Conservation (phyloP, 2,797 vertebrate genomes). For the Phoebastria nigripes region DNA sequence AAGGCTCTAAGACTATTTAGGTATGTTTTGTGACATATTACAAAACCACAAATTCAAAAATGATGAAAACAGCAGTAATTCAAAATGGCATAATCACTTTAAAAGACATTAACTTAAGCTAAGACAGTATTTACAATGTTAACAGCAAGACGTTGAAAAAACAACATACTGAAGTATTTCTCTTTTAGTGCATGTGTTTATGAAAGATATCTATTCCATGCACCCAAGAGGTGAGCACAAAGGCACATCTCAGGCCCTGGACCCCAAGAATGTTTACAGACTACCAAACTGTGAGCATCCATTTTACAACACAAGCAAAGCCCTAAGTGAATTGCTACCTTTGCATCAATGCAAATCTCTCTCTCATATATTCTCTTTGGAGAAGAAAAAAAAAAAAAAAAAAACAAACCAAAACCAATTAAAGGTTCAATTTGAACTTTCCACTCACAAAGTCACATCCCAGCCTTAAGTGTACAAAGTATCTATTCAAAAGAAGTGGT, state of each 20-base stretch:
- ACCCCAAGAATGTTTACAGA: neutral
- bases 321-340: neutral
- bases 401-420: neutral
- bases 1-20: neutral
- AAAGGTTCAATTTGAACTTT: constrained; percentile 15
- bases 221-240: neutral
- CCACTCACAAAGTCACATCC: neutral
- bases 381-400: neutral
- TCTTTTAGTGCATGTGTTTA: neutral
- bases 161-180: neutral
- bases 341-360: neutral
- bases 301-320: neutral
- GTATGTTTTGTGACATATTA: constrained; percentile 7
- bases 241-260: neutral
- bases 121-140: neutral
- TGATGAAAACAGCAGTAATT: neutral
- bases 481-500: neutral
- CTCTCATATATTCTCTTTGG: neutral
- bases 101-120: neutral
- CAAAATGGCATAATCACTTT: neutral
- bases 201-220: neutral
- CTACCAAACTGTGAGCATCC: neutral
- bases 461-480: neutral
- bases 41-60: constrained; percentile 16
- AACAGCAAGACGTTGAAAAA: neutral